Evolutionary conservation across 2,888 invertebrate species (phyloP), one percentile per base, ranked within the genome.

Genomic region (Griposia aprilina): DNA sequence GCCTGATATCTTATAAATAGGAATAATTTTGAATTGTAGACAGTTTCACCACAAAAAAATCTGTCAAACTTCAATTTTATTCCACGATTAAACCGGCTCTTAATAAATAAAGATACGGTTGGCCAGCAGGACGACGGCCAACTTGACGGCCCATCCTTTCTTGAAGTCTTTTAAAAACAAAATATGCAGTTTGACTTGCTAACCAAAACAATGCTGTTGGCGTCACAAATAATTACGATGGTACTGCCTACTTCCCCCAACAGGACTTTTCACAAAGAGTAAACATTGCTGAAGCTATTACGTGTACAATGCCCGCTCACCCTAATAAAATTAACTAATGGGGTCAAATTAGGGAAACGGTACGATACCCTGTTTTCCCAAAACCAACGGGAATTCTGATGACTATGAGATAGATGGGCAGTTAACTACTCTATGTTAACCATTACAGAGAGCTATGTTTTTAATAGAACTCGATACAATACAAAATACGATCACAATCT

Each of bases 241-340:
- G 48, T n/a, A 36, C 36, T 17, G 30, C 41, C 30, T n/a, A 80
- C 36, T 65, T 57, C 48, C 52, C 20, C 23, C 41, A 60, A 76
- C 30, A 81, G 30, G 48, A 63, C 20, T 68, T 81, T 67, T 57
- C 57, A 52, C 67, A 81, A 81, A 68, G 57, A 50, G 55, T 71
- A 52, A 72, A 57, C 57, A 52, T 50, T 50, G 57, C 52, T 60
- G 23, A 80, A 65, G 67, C 70, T 68, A 55, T 80, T 69, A 71
- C 59, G 59, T 76, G 68, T 76, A 67, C 62, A 63, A 84, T 65
- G 67, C 67, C 55, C 60, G 23, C 36, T 63, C 23, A 48, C 67
- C 50, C 76, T 82, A 82, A 76, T 76, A 63, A 80, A 80, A 82
- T 82, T 82, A 82, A 76, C 68, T 82, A 80, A 80, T 82, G 68